A percentile compares a stretch with the other conserved stretches of the same genome.
Conservation (phyloP, 2,113 vertebrate species). For the Colius striatus region DNA sequence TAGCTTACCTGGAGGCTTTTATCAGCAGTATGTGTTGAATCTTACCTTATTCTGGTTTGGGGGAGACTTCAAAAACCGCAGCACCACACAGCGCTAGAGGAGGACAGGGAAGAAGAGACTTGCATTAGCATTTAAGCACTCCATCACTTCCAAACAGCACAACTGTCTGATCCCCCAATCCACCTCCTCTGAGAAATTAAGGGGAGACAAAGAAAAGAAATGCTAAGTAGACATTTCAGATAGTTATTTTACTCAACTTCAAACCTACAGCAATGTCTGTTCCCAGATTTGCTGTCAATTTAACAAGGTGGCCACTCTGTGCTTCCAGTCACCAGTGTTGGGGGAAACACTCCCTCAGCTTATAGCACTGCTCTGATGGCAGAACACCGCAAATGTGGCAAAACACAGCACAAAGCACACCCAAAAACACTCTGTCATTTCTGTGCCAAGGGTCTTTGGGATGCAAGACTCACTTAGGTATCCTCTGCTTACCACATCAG, state of each 20-base stretch:
- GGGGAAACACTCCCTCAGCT: not conserved
- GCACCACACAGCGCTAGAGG: constrained; percentile 88
- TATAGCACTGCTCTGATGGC: not conserved
- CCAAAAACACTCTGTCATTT: not conserved
- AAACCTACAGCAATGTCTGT: not conserved
- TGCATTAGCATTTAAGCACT: not conserved
- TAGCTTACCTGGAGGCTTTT: not conserved
- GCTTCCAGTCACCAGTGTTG: not conserved
- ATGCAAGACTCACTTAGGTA: not conserved
- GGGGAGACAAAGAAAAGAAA: not conserved
- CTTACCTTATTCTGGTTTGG: constrained; percentile 86
- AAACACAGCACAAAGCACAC: not conserved
- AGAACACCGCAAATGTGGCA: not conserved
- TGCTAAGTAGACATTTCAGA: not conserved
- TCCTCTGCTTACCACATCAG: not conserved
- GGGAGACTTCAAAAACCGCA: constrained; percentile 92
- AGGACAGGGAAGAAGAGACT: not conserved
- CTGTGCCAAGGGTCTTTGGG: not conserved
- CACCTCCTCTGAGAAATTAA: not conserved
- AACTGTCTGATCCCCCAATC: not conserved
- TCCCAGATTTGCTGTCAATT: not conserved
- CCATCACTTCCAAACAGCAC: not conserved
- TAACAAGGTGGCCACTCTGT: not conserved
- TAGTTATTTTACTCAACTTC: not conserved
- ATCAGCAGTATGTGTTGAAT: not conserved